A percentile compares a stretch with the other conserved stretches of the same genome.
phyloP scores from a whole-genome alignment of 2,797 vertebrate species.

The Zenarchopterus dispar region DNA sequence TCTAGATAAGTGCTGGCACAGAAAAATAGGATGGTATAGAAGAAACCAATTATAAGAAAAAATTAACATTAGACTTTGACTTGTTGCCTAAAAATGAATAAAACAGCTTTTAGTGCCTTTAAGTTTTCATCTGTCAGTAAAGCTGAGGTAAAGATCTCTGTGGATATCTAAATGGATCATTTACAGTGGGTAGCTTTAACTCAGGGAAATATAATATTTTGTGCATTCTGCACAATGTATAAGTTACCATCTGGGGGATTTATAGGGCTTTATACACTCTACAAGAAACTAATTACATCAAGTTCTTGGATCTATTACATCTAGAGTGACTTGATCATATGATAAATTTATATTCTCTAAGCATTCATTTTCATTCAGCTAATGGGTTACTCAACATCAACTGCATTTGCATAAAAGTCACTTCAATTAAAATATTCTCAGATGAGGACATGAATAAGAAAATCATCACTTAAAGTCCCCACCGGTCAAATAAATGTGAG shows the following conservation, averaged over 20 bases:
- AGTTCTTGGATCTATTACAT: slow-evolving; percentile 21
- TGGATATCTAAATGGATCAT: slow-evolving; percentile 32
- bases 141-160: slow-evolving; percentile 12
- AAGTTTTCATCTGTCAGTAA: slow-evolving; percentile 1
- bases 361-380: slow-evolving; percentile 64
- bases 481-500: slow-evolving; percentile 52
- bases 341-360: slow-evolving; percentile 63
- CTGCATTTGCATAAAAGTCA: slow-evolving; percentile 76
- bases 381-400: slow-evolving; percentile 62
- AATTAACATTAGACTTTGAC: too few relatives aligned
- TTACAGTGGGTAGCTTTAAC: slow-evolving; percentile 22
- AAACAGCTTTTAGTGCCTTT: not conserved
- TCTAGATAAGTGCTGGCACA: not conserved
- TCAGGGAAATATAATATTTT: slow-evolving; percentile 12
- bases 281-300: slow-evolving; percentile 34
- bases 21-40: not conserved
- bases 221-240: slow-evolving; percentile 28
- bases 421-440: slow-evolving; percentile 75
- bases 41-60: not conserved
- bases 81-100: too few relatives aligned
- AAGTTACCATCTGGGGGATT: slow-evolving; percentile 32
- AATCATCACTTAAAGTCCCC: slow-evolving; percentile 59
- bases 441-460: slow-evolving; percentile 62
- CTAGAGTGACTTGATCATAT: slow-evolving; percentile 42
- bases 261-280: slow-evolving; percentile 13